Percentiles rank a stretch among this genome's conserved stretches.
These are phyloP conservation scores for Hypercompe scribonia DNA, from an alignment of 2,888 invertebrate genomes.

Conservation along the genomic window DNA sequence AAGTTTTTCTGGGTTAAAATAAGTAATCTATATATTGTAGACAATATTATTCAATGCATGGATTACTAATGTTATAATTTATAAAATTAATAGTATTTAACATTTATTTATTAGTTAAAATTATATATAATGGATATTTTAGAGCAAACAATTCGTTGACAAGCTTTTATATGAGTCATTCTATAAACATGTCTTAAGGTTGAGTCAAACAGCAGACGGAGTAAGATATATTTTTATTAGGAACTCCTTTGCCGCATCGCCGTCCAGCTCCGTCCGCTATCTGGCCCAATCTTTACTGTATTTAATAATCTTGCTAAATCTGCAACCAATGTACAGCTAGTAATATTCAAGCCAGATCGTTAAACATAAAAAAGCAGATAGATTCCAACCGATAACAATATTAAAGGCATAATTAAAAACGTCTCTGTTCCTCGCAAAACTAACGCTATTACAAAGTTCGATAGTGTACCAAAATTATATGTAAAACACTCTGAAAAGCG, in stretches of 20 bases:
- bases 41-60: background rate
- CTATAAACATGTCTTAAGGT: background rate
- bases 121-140: background rate
- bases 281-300: background rate
- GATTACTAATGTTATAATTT: background rate
- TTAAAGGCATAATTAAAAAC: constrained; percentile 15
- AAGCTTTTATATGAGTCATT: background rate
- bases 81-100: background rate
- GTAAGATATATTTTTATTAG: background rate
- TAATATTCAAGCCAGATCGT: background rate
- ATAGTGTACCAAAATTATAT: constrained; percentile 1
- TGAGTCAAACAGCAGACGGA: background rate
- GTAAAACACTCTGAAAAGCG: constrained; percentile 10
- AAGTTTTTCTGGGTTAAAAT: background rate
- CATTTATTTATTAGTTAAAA: background rate
- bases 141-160: background rate
- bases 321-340: background rate
- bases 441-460: constrained; percentile 4
- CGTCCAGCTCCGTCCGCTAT: background rate
- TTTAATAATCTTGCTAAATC: background rate
- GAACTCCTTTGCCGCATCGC: background rate
- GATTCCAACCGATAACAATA: background rate
- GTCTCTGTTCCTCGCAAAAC: constrained; percentile 8
- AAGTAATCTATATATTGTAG: background rate
- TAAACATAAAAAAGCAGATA: background rate